Base-by-base conservation (phyloP, 2,113 vertebrate genomes). In the Xiphophorus hellerii region DNA sequence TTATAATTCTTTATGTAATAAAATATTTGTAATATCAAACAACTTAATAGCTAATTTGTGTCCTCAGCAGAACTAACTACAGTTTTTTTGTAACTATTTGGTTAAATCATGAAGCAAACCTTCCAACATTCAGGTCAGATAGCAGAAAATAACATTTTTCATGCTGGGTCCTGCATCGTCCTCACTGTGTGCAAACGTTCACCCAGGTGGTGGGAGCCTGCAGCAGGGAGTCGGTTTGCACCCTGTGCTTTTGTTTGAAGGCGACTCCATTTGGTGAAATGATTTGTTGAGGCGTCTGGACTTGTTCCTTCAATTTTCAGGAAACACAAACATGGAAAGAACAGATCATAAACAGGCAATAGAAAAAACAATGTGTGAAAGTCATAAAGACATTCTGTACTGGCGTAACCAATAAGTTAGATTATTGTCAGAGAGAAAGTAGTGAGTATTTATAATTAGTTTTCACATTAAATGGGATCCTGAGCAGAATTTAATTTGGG, bases 211-310 rank as follows among this genome's bases (percentile, higher is more conserved):
- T 31, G 3, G 20, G 10, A 22, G 58, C 31, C 30, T 39, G 9
- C 27, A 63, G 58, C 76, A 20, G 27, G 78, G 33, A 51, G 25
- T 72, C 44, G 78, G 69, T 74, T 67, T 75, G 65, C 44, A 63
- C 37, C 27, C 1, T 72, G 44, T 80, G 69, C 71, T 27, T 81
- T 30, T 71, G 30, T 78, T 78, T 71, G 63, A 68, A 62, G 74
- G 66, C 35, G 66, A 28, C 54, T 76, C 66, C 11, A 30, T 65
- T 66, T 58, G 35, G 17, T 67, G 39, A 37, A 29, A 81, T 83
- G 73, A 90, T 90, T 87, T 83, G 86, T 77, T 68, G 73, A 9
- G 1, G 8, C 63, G 60, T 81, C 31, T 79, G 81, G 85, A 79
- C 82, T 77, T 75, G 31, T 74, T 76, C 71, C 31, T 61, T 37